phyloP scores from a whole-genome alignment of 2,797 vertebrate species.

The Galago senegalensis region DNA sequence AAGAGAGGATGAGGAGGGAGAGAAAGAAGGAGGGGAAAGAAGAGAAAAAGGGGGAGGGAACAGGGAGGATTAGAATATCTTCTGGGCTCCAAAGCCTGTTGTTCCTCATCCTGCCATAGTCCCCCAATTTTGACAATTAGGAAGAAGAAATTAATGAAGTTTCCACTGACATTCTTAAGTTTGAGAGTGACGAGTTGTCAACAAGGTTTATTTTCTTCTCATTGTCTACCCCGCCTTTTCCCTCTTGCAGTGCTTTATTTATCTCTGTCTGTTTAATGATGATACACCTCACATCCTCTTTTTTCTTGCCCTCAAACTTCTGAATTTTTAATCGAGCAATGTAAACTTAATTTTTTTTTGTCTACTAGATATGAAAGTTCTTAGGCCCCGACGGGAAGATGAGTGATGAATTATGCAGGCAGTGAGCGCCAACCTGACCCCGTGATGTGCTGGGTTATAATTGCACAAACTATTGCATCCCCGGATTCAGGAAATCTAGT shows the following conservation, averaged over 20 bases:
- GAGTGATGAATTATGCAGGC: slow-evolving; percentile 87
- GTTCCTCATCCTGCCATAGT: not conserved
- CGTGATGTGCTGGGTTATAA: slow-evolving; percentile 85
- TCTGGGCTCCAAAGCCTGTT: not conserved
- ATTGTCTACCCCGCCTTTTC: not conserved
- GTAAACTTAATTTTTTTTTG: slow-evolving; percentile 82
- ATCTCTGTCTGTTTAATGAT: slow-evolving; percentile 65
- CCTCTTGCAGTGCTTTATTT: not conserved
- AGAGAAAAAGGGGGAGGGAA: not conserved
- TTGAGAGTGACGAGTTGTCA: not conserved
- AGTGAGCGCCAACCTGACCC: slow-evolving; percentile 67
- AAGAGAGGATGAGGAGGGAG: fast-evolving
- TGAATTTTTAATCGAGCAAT: slow-evolving; percentile 85
- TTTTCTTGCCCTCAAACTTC: slow-evolving; percentile 77
- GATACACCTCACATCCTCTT: slow-evolving; percentile 63
- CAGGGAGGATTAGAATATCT: not conserved
- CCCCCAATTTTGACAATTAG: not conserved
- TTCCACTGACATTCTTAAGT: not conserved
- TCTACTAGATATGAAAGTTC: slow-evolving; percentile 82
- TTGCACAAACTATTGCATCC: slow-evolving; percentile 84
- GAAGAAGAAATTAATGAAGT: slow-evolving; percentile 32
- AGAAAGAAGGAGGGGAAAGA: fast-evolving
- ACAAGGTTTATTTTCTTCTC: not conserved
- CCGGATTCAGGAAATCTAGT: slow-evolving; percentile 80
- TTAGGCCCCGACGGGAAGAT: slow-evolving; percentile 62